Percentiles rank a stretch among this genome's conserved stretches.
phyloP scores from a whole-genome alignment of 2,797 vertebrate genomes.

The Micromesistius poutassou region DNA sequence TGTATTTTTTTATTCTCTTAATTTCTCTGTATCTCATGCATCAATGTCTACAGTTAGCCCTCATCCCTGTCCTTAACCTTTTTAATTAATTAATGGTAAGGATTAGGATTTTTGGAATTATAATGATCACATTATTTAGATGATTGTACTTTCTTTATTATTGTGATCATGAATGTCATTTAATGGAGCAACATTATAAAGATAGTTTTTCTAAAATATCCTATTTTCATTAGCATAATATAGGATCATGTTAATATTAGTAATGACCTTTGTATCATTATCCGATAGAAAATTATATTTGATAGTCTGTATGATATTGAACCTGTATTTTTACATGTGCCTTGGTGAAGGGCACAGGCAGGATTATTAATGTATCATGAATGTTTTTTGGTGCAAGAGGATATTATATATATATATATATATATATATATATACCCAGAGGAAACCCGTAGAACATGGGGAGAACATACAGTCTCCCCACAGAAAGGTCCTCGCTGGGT shows the following conservation, averaged over 20 bases:
- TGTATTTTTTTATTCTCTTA: background rate
- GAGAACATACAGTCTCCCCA: too few species aligned
- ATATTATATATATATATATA: too few species aligned
- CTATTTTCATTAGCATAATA: background rate
- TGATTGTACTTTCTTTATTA: background rate
- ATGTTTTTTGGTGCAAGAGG: too few species aligned
- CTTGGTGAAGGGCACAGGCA: too few species aligned
- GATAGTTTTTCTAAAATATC: background rate
- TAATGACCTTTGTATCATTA: background rate
- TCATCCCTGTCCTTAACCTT: too few species aligned
- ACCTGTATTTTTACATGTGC: background rate
- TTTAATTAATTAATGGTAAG: background rate
- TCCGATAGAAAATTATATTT: background rate
- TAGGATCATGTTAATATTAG: background rate
- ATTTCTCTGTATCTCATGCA: background rate
- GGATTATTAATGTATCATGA: too few species aligned
- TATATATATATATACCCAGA: too few species aligned
- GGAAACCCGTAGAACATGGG: too few species aligned
- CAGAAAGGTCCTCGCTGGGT: too few species aligned
- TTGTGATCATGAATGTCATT: background rate
- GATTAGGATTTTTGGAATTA: background rate
- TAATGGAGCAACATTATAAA: background rate
- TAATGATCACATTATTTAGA: background rate
- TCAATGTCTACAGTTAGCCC: too few species aligned
- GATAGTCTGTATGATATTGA: background rate